Evolutionary conservation across 1,140 invertebrate species (phyloP), one percentile per base, ranked within the genome.

Genomic region (Venustaconcha ellipsiformis): DNA sequence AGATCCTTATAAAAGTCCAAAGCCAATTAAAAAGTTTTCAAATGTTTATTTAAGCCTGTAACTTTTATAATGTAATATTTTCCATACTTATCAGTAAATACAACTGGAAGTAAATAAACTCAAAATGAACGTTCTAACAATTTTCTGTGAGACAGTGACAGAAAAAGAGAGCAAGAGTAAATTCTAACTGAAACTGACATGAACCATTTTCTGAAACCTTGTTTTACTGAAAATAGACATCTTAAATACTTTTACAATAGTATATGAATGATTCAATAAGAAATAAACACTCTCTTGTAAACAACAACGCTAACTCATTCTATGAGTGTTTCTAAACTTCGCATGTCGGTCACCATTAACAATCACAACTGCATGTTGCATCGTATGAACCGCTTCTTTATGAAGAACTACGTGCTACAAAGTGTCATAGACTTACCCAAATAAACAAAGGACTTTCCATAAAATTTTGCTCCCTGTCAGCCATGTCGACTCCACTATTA

Each of bases 361-460:
- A 37, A 8, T 37, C 37, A 6, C 37, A 4, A 37, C 37, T 37
- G 37, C 37, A 37, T 8, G 37, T 37, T 37, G 37, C 37, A 37
- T 37, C 37, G 37, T 8, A 37, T 37, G 37, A 37, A 37, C 37
- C 37, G 8, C 37, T 37, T 37, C 37, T 6, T 37, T 13, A 57
- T 57, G 12, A 15, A 56, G 17, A 12, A 23, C 12, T 57, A 17
- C 20, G 57, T 30, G 37, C 20, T 20, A 11, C 13, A 12, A 57
- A 56, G 20, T 67, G 11, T 14, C 14, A n/a, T 18, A 20, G 4
- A 30, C 57, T 18, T 76, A 76, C 74, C 74, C 74, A 76, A 69
- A 76, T 76, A 13, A 76, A 67, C 23, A 76, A 63, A 6, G 74
- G 74, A 59, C 67, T 70, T 65, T 76, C 74, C 68, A 57, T 70